Percentiles rank a stretch among this genome's conserved stretches.
Conservation (phyloP, 2,113 vertebrate genomes). For the Sander vitreus region DNA sequence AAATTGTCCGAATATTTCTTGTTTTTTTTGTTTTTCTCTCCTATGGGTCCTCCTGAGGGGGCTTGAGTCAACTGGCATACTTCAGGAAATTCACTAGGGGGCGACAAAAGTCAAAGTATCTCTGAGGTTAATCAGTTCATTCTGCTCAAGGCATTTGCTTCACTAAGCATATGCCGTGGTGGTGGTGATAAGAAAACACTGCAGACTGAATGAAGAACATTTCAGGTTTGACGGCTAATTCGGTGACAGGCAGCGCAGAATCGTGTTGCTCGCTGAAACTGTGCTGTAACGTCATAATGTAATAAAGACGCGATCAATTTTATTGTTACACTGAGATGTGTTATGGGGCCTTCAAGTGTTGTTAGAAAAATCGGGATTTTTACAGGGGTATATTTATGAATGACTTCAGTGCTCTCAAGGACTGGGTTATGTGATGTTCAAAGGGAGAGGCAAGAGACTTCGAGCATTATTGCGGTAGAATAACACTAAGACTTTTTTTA, state of each 20-base stretch:
- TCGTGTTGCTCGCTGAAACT: background rate
- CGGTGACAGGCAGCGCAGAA: background rate
- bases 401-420: background rate
- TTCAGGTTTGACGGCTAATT: slow-evolving; percentile 1
- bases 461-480: background rate
- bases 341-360: slow-evolving; percentile 28
- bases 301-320: slow-evolving; percentile 7
- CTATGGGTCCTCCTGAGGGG: accelerated
- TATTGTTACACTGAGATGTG: slow-evolving; percentile 14
- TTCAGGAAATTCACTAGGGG: slow-evolving; percentile 64
- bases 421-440: background rate
- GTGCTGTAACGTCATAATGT: background rate
- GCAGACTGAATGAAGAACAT: background rate
- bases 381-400: background rate
- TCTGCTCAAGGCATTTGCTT: slow-evolving; percentile 48
- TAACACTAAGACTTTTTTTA: background rate
- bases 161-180: background rate
- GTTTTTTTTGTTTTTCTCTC: background rate
- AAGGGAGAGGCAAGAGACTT: background rate
- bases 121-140: slow-evolving; percentile 64
- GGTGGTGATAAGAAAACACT: slow-evolving; percentile 5
- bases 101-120: slow-evolving; percentile 55
- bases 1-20: slow-evolving; percentile 2
- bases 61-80: background rate
- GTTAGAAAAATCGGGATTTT: background rate